phyloP scores from a whole-genome alignment of 1,140 invertebrate genomes.

The Mizuhopecten yessoensis region DNA sequence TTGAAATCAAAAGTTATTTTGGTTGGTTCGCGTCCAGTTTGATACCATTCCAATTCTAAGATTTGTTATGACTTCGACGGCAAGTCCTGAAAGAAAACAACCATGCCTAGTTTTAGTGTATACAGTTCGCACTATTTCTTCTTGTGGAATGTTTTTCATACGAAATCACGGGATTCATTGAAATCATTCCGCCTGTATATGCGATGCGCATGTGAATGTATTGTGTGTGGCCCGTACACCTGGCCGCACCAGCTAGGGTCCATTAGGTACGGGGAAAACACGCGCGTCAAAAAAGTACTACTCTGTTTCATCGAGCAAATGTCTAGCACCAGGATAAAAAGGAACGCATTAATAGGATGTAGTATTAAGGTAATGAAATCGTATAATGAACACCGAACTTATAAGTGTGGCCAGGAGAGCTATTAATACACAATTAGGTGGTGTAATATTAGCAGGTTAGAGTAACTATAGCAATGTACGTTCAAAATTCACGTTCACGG shows the following conservation, averaged over 20 bases:
- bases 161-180: neutral
- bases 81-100: constrained; percentile 34
- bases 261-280: neutral
- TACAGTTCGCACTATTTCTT: constrained; percentile 34
- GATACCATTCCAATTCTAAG: neutral
- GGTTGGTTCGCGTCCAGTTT: neutral
- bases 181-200: neutral
- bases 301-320: neutral
- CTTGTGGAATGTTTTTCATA: constrained; percentile 28
- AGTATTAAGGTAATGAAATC: no score
- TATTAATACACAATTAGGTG: neutral
- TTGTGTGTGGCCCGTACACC: constrained; percentile 36
- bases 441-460: neutral
- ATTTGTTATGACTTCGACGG: constrained; percentile 30
- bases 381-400: neutral
- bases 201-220: neutral
- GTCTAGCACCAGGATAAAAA: neutral
- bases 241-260: neutral
- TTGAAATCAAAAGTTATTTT: constrained; percentile 30
- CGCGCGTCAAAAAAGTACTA: neutral
- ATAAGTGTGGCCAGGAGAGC: neutral
- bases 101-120: neutral
- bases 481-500: neutral
- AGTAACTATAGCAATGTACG: neutral
- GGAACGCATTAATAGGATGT: neutral